Conservation (phyloP, 2,888 invertebrate genomes). For the Cosmorhoe ocellata region DNA sequence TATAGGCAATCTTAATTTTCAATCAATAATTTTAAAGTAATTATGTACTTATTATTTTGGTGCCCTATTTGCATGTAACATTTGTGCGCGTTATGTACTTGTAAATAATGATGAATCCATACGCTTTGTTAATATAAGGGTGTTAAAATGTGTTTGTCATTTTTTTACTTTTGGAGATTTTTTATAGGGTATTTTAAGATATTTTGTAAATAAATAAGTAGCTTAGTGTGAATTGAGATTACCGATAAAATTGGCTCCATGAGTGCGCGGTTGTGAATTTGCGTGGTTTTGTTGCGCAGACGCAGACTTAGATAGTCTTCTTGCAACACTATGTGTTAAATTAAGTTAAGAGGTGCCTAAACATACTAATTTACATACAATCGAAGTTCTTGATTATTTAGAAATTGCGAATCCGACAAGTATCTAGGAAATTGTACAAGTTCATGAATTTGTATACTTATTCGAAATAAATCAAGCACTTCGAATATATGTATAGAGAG, state of each 20-base stretch:
- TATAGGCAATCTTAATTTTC: constrained; percentile 41
- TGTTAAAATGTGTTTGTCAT: constrained; percentile 79
- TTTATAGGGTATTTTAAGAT: constrained; percentile 57
- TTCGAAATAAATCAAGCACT: no score
- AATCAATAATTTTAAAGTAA: constrained; percentile 38
- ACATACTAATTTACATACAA: no score
- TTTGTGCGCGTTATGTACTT: constrained; percentile 65
- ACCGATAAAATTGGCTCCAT: constrained; percentile 44
- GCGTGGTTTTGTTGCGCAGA: constrained; percentile 29
- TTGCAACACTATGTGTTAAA: constrained; percentile 18
- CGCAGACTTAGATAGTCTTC: constrained; percentile 22
- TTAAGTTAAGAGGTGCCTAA: no score
- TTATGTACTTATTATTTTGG: constrained; percentile 76
- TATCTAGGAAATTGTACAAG: no score
- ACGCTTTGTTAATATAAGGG: constrained; percentile 81
- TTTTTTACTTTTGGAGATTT: constrained; percentile 73
- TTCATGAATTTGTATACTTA: no score
- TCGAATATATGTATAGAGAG: no score
- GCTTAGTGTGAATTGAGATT: constrained; percentile 65
- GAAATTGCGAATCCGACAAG: no score
- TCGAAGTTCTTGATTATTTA: no score
- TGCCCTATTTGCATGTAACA: constrained; percentile 73
- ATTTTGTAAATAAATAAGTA: constrained; percentile 62
- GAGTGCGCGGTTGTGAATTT: constrained; percentile 56
- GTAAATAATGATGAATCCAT: constrained; percentile 80